Percentiles rank a stretch among this genome's conserved stretches.
phyloP scores from a whole-genome alignment of 2,888 invertebrate species.

The Phytoseiulus persimilis region DNA sequence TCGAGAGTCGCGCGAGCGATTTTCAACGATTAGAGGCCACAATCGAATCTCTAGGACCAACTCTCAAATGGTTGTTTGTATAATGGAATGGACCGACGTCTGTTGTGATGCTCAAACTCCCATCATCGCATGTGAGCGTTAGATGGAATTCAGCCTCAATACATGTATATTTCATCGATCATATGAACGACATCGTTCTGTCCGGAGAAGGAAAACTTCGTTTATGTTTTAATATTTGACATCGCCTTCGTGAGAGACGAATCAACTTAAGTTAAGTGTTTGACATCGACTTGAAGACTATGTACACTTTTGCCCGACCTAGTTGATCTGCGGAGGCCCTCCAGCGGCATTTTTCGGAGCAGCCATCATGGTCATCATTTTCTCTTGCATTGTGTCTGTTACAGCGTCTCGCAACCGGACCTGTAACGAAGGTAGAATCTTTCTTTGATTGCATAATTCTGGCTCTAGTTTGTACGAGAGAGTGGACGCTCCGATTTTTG shows the following conservation, averaged over 20 bases:
- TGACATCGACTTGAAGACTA: background rate
- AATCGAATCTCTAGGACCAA: no score
- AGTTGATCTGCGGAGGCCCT: no score
- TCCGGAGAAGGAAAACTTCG: background rate
- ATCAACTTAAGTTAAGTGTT: background rate
- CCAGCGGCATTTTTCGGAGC: background rate
- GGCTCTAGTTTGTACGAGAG: no score
- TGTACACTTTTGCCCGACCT: background rate
- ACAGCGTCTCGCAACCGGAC: conserved; percentile 14
- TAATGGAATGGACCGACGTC: no score
- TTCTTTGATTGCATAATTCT: no score
- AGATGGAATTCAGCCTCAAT: background rate
- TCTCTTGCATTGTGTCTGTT: background rate
- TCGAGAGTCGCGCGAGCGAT: background rate
- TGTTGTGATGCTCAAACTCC: no score
- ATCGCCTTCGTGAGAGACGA: background rate
- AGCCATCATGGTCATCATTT: background rate
- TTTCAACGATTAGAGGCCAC: background rate
- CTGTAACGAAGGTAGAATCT: background rate
- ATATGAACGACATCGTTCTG: background rate
- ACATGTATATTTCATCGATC: background rate
- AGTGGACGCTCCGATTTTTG: no score
- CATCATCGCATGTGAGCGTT: background rate
- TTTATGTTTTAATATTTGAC: background rate
- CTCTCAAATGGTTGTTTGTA: no score